Evolutionary conservation across 2,888 invertebrate genomes (phyloP), one percentile per base, ranked within the genome.

Genomic region (Lycaena phlaeas): DNA sequence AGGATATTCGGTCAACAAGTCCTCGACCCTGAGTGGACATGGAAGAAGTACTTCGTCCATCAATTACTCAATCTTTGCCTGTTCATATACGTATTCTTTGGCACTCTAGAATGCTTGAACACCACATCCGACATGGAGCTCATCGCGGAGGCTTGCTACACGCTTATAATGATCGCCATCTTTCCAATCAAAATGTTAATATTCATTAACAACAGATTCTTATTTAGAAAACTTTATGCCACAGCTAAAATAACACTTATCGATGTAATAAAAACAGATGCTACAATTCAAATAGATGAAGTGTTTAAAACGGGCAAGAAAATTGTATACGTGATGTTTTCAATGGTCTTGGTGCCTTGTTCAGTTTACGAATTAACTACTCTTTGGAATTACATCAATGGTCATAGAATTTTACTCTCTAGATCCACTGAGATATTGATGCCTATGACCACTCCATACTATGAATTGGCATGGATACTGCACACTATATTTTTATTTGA

Each of bases 381-480:
- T 1, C n/a, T 72, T 1, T 74, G 66, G 63, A 56, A 54, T 43
- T 71, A 68, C 42, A 7, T 59, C 0, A 49, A 51, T 3, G 75
- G 71, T 0, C 53, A 52, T 1, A 59, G 59, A 30, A 59, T 60
- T 2, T 57, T 67, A 2, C 34, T 78, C 2, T 76, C 75, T 0
- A 56, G 56, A 28, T 61, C 73, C 0, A 76, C 77, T 0, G 49
- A 58, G 0, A 68, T 56, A 4, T 50, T 79, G 1, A 61, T 77
- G 67, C 70, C 78, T 0, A 68, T 74, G 68, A 56, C 56, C 0
- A 49, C 61, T 2, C 77, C 79, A 0, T 75, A 60, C 36, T 68
- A 64, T 22, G 76, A 78, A 50, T 38, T 77, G 0, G 63, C 65
- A 0, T 61, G 69, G 46, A 22, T 63, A 0, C 37, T 76, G 1